Base-by-base conservation (phyloP, 2,888 invertebrate species). In the Drosophila siamana region DNA sequence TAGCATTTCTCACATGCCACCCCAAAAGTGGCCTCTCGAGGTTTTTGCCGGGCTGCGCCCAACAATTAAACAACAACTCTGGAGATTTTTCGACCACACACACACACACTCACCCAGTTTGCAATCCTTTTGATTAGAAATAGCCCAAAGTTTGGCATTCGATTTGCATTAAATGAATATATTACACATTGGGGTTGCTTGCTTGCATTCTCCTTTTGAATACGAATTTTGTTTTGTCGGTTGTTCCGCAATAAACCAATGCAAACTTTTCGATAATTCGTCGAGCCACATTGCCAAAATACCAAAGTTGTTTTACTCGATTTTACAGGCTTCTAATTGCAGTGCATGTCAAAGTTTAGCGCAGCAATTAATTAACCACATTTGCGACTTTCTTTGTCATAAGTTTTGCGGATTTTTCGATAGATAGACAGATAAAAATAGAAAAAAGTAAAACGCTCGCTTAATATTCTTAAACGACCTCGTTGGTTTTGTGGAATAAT, bases 11-110 rank as follows among this genome's bases (percentile, higher is more conserved):
- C 36, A 38, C 13, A 38, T 38, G 36, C 36, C 36, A 38, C 2
- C 36, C 36, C 13, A 7, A 13, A 48, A 61, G 48, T 28, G 38
- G 40, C 36, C 40, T 26, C 60, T 28, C 9, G 69, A 62, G 69
- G 48, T 24, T 62, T 48, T 11, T 13, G 11, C 4, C 16, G n/a
- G 4, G n/a, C 8, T 43, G 38, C 55, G 41, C 67, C 51, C 7
- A 52, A 30, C 69, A 70, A 70, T 68, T 70, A 70, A 52, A 33
- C 15, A 24, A 24, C 11, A 67, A 28, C 67, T 48, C 50, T 13
- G 22, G 13, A 46, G 46, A 60, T 19, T 48, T 55, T 55, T n/a
- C 13, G 2, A 3, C 4, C 26, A 13, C 19, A 16, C 22, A 43
- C 51, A 51, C 15, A 36, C 22, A 43, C 36, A 36, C 36, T 7